phyloP scores from a whole-genome alignment of 2,113 vertebrate genomes.

The Hiodon alosoides region DNA sequence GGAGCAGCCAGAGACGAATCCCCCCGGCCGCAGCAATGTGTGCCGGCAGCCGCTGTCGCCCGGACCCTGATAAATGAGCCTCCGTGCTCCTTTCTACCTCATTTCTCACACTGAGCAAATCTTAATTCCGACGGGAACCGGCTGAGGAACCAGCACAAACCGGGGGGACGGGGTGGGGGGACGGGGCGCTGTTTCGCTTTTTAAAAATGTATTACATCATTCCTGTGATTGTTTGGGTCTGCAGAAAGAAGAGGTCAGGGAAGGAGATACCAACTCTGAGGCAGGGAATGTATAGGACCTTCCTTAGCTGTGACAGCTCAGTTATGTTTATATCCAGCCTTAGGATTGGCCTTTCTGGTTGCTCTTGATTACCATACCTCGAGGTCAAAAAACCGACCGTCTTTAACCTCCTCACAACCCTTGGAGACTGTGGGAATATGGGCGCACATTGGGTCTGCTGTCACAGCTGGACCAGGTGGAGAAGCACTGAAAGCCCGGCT shows the following conservation, averaged over 20 bases:
- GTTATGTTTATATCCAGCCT: conserved; percentile 9
- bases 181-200: not conserved
- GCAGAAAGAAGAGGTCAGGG: too few species aligned
- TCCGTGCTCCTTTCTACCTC: not conserved
- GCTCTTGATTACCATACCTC: conserved; percentile 39
- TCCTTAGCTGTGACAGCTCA: not conserved
- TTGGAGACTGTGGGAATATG: conserved; percentile 35
- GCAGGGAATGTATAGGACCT: not conserved
- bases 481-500: conserved; percentile 23
- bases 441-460: conserved; percentile 38
- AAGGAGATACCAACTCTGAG: not conserved
- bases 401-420: conserved; percentile 54
- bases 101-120: conserved; percentile 17
- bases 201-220: too few species aligned
- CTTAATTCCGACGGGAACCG: not conserved
- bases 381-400: conserved; percentile 54
- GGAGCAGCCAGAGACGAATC: conserved; percentile 19
- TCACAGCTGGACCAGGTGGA: conserved; percentile 39
- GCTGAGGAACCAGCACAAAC: not conserved
- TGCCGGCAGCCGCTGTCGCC: conserved; percentile 11
- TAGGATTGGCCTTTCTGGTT: not conserved
- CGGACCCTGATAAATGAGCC: conserved; percentile 24
- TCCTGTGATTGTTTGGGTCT: not conserved
- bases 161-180: too few species aligned
- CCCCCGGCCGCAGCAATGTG: not conserved